A percentile compares a stretch with the other conserved stretches of the same genome.
phyloP scores from a whole-genome alignment of 2,797 vertebrate genomes.

The Melanotaenia nigrans region DNA sequence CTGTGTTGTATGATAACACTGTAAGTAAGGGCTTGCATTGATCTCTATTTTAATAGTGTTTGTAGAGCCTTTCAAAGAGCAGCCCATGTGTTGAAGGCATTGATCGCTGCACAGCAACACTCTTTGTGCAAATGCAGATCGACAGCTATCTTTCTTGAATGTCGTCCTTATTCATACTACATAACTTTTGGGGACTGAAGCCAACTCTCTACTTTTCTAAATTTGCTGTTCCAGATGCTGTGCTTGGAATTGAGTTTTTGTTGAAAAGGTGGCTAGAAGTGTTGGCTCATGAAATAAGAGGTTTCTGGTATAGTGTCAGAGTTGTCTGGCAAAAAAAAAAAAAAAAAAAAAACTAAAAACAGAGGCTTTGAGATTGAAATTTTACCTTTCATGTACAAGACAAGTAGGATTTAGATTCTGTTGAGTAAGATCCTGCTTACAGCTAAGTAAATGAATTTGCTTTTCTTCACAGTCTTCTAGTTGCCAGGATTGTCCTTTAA shows the following conservation, averaged over 20 bases:
- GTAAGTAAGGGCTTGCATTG: conserved; percentile 53
- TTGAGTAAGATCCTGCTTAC: background rate
- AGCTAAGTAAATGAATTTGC: conserved; percentile 17
- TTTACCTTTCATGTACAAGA: conserved; percentile 33
- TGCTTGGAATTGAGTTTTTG: conserved; percentile 19
- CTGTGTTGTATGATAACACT: conserved; percentile 65
- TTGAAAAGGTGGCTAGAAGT: conserved; percentile 30
- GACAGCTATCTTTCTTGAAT: conserved; percentile 58
- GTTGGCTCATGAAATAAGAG: conserved; percentile 41
- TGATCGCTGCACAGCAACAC: conserved; percentile 56
- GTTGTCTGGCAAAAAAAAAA: conserved; percentile 52
- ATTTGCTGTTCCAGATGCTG: conserved; percentile 54
- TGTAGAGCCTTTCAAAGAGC: conserved; percentile 66
- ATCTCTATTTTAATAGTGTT: conserved; percentile 62
- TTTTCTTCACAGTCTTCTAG: background rate
- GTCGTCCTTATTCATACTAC: conserved; percentile 53
- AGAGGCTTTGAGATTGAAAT: conserved; percentile 38
- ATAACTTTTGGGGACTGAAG: conserved; percentile 46
- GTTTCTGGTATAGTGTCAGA: conserved; percentile 41
- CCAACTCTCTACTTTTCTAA: conserved; percentile 32
- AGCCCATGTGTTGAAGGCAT: conserved; percentile 42
- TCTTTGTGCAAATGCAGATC: conserved; percentile 68
- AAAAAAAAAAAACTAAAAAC: conserved; percentile 8
- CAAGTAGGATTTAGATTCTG: background rate
- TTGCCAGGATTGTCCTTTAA: background rate